Conservation (phyloP, 2,113 vertebrate genomes). For the Ptyas mucosa region DNA sequence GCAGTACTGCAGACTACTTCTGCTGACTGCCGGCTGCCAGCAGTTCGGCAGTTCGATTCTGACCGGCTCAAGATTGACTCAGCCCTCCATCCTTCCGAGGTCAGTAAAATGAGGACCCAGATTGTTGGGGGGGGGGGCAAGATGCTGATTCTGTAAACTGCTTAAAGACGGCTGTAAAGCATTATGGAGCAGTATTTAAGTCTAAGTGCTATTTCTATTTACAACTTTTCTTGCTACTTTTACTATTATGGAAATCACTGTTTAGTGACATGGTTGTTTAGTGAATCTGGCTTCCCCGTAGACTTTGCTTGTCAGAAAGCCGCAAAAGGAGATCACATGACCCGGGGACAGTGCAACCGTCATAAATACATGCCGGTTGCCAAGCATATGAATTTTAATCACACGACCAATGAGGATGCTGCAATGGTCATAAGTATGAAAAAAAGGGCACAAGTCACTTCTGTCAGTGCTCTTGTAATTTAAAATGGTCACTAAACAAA, state of each 20-base stretch:
- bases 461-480: not conserved
- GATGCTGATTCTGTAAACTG: too few relatives aligned
- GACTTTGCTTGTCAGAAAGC: not conserved
- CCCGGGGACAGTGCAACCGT: not conserved
- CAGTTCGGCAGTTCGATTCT: too few relatives aligned
- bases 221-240: not conserved
- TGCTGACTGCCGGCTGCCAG: too few relatives aligned
- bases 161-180: too few relatives aligned
- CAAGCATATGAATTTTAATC: not conserved
- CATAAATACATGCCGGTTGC: not conserved
- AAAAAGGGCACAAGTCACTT: not conserved
- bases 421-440: not conserved
- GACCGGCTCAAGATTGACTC: too few relatives aligned
- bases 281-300: not conserved
- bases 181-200: too few relatives aligned
- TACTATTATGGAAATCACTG: not conserved
- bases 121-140: too few relatives aligned
- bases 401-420: not conserved
- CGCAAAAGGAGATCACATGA: not conserved
- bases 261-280: not conserved
- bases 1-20: too few relatives aligned
- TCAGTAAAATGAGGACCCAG: too few relatives aligned
- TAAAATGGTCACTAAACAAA: not conserved
- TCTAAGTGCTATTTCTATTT: too few relatives aligned
- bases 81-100: too few relatives aligned